Evolutionary conservation across 2,113 vertebrate species (phyloP).

Genomic region (Malurus elegans): DNA sequence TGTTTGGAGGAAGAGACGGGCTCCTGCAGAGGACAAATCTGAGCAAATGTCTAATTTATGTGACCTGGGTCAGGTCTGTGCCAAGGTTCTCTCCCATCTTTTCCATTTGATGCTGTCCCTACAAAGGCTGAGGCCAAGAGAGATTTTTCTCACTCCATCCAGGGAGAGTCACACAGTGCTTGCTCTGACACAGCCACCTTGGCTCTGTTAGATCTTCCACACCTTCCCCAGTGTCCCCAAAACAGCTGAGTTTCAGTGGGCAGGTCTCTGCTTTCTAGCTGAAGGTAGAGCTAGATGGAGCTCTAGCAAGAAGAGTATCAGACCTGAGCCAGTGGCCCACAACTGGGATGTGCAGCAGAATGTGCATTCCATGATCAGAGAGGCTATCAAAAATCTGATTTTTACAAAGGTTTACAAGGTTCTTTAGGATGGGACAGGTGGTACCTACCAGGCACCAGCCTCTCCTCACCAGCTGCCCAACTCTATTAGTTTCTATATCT

Average conservation of each 20-base stretch:
- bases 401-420: not conserved
- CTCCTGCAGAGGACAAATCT: not conserved
- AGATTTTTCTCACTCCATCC: not conserved
- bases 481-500: not conserved
- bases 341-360: not conserved
- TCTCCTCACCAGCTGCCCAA: not conserved
- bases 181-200: not conserved
- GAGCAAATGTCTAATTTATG: not conserved
- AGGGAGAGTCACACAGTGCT: not conserved
- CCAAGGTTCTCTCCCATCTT: not conserved
- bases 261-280: not conserved
- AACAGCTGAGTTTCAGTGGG: not conserved
- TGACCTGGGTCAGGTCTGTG: not conserved
- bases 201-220: not conserved
- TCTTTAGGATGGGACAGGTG: not conserved
- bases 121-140: not conserved
- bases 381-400: not conserved
- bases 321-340: not conserved
- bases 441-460: not conserved
- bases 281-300: not conserved
- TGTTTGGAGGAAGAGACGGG: not conserved
- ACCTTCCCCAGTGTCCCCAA: not conserved
- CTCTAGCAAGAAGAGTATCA: not conserved
- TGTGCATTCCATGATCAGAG: rapidly evolving
- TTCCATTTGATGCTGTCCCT: not conserved